phyloP scores from a whole-genome alignment of 2,113 vertebrate species.

The Poeciliopsis turrubarensis region DNA sequence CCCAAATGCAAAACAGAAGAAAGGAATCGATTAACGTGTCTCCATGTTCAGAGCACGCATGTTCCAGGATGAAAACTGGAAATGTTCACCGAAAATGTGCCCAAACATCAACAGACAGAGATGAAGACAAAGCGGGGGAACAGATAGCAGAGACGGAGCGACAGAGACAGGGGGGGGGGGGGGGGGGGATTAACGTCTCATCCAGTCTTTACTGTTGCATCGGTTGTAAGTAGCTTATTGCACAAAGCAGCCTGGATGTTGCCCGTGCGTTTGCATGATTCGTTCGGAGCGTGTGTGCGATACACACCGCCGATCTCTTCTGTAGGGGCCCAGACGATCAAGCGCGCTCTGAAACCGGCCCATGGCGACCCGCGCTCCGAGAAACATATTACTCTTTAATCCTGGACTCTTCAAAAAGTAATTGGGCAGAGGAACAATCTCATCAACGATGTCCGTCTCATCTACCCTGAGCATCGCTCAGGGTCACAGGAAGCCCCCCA shows the following conservation, averaged over 20 bases:
- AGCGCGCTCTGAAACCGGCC: slow-evolving; percentile 21
- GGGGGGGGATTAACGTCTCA: slow-evolving; percentile 73
- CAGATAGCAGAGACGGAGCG: slow-evolving; percentile 6
- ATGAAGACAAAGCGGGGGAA: slow-evolving; percentile 13
- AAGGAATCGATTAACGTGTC: not conserved
- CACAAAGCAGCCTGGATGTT: slow-evolving; percentile 74
- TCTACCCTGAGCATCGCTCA: not conserved
- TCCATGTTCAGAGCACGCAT: not conserved
- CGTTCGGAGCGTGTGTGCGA: slow-evolving; percentile 59
- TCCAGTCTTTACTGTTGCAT: slow-evolving; percentile 79
- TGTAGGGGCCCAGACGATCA: slow-evolving; percentile 52
- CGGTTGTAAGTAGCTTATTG: slow-evolving; percentile 80
- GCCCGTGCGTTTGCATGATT: slow-evolving; percentile 66
- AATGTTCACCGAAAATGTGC: slow-evolving; percentile 5
- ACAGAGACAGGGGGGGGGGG: slow-evolving; percentile 29
- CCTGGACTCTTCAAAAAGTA: slow-evolving; percentile 11
- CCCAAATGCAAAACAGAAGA: not conserved
- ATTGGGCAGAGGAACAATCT: slow-evolving; percentile 13
- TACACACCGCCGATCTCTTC: slow-evolving; percentile 56
- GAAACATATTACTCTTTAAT: slow-evolving; percentile 28
- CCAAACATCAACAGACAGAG: slow-evolving; percentile 15
- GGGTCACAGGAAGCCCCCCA: not conserved
- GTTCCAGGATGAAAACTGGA: not conserved
- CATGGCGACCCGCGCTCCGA: slow-evolving; percentile 18
- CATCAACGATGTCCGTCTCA: slow-evolving; percentile 8